Evolutionary conservation across 2,797 vertebrate genomes (phyloP), one percentile per base, ranked within the genome.

Genomic region (Gymnothorax reevesii): DNA sequence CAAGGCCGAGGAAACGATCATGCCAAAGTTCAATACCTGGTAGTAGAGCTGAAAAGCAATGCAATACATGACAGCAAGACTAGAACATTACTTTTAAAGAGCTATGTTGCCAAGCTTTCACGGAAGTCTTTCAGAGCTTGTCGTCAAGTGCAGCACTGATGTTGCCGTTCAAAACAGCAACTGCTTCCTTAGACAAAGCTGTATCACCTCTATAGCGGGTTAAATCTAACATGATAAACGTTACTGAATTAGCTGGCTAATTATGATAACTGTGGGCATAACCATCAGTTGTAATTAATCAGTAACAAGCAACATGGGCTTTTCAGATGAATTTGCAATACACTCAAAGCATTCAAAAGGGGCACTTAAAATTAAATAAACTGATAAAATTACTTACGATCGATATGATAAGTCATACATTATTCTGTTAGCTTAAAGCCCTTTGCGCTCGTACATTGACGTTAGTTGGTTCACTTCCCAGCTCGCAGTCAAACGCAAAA

Each of bases 1-100:
- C 91, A 99, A 93, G 0, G 98, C 99, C 7, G 98, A 99, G 69
- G 99, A 99, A 88, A 99, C 99, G 80, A 99, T 99, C 99, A 99
- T 99, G 85, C 98, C 99, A 94, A 99, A 99, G 93, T 99, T 99
- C 90, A 99, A 93, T 92, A 99, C 98, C 94, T 99, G 98, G 93
- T 99, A 99, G 92, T 99, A 99, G 0, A 99, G 95, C 98, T 99
- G 92, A 0, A 94, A 80, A 55, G 49, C 73, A 77, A 77, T 20
- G 52, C 27, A 77, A 33, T 69, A 27, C 8, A 27, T 7, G 17
- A 20, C 20, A 20, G 20, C 6, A 64, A 20, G 62, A 64, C 7
- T 64, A 3, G 0, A 13, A 62, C 20, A 62, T 20, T 4, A 62
- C 15, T 12, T 62, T 62, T 62, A 20, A 15, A 12, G 8, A 12